phyloP scores from a whole-genome alignment of 2,888 invertebrate genomes.

The Hanleya hanleyi region DNA sequence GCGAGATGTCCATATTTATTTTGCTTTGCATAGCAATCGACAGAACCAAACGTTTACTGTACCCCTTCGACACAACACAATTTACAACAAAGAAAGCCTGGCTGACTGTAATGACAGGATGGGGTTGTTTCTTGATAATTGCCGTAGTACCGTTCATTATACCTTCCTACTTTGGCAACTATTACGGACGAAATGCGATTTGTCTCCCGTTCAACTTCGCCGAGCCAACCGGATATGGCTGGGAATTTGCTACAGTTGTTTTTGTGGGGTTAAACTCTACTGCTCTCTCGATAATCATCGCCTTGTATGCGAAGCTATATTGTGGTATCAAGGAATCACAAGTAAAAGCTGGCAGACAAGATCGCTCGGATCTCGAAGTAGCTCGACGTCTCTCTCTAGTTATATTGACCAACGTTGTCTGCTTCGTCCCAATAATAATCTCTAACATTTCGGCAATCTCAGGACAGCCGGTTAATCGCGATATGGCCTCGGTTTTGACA shows the following conservation, averaged over 20 bases:
- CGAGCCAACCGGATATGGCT: background rate
- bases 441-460: background rate
- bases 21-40: conserved; percentile 46
- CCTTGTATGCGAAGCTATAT: background rate
- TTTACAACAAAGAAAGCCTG: background rate
- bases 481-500: background rate
- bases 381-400: background rate
- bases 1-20: conserved; percentile 47
- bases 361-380: background rate
- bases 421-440: background rate
- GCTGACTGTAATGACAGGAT: background rate
- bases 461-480: background rate
- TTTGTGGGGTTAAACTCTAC: background rate
- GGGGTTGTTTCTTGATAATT: background rate
- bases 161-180: background rate
- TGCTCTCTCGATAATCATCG: background rate
- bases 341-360: background rate
- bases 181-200: background rate
- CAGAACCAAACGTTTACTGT: conserved; percentile 45
- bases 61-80: conserved; percentile 28
- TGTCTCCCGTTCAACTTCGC: background rate
- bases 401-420: conserved; percentile 1
- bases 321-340: background rate
- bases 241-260: background rate
- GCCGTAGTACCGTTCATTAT: background rate